Conservation (phyloP, 2,113 vertebrate species). For the Vidua chalybeata region DNA sequence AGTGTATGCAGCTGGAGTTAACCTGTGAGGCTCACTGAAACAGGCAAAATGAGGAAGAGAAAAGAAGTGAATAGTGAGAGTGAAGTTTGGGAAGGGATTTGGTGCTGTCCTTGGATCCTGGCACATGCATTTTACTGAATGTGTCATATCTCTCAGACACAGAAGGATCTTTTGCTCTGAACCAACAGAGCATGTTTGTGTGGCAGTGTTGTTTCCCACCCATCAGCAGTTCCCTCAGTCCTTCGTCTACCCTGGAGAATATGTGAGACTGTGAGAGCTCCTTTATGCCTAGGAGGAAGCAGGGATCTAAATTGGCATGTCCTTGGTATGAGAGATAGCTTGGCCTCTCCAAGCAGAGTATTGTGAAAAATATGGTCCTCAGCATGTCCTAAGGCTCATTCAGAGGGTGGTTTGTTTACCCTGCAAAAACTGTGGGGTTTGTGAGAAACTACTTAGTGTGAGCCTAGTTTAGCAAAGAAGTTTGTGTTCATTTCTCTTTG, state of each 20-base stretch:
- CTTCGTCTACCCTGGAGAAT: background rate
- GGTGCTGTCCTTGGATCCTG: background rate
- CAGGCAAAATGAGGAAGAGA: background rate
- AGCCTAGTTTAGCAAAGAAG: background rate
- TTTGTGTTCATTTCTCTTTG: background rate
- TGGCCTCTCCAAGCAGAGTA: background rate
- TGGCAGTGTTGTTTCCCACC: background rate
- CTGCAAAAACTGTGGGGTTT: background rate
- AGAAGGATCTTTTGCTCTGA: background rate
- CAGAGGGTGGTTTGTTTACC: background rate
- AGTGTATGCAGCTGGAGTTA: conserved; percentile 37
- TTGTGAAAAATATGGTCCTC: background rate
- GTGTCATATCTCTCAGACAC: background rate
- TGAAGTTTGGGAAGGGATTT: background rate
- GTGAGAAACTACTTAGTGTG: background rate
- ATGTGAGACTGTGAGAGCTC: background rate
- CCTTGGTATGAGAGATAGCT: background rate
- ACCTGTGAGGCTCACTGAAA: background rate
- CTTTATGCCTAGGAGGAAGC: background rate
- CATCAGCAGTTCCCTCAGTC: background rate
- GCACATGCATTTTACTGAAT: background rate
- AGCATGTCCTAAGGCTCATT: background rate
- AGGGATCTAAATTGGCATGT: background rate
- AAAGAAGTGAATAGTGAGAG: background rate
- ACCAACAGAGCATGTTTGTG: background rate